Conservation (phyloP, 2,797 vertebrate genomes). For the Calcarius lapponicus region DNA sequence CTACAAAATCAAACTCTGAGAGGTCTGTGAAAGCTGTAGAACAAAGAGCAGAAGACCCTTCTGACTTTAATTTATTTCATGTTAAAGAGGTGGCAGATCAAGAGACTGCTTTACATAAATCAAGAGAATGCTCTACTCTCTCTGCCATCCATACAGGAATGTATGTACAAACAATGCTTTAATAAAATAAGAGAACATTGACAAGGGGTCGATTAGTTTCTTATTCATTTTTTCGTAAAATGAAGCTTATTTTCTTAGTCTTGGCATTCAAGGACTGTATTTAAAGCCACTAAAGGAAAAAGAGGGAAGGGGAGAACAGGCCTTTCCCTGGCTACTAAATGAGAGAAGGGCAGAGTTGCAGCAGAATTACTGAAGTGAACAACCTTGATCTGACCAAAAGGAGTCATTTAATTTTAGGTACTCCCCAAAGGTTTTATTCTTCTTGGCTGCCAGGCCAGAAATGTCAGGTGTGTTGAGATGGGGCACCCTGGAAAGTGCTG, state of each 20-base stretch:
- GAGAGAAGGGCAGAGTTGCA: conserved; percentile 56
- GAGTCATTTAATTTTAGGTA: conserved; percentile 77
- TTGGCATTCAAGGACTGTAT: conserved; percentile 13
- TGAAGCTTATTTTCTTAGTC: background rate
- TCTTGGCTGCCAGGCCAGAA: conserved; percentile 82
- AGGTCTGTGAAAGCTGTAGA: background rate
- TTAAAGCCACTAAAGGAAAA: conserved; percentile 12
- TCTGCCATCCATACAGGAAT: background rate
- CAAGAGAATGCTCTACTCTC: background rate
- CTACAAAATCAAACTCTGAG: background rate
- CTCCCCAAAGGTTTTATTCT: conserved; percentile 82
- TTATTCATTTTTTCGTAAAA: background rate
- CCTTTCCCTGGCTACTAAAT: conserved; percentile 32
- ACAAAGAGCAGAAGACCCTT: background rate
- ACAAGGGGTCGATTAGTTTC: background rate
- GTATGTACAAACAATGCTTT: background rate
- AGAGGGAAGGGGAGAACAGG: background rate
- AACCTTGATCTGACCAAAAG: conserved; percentile 67
- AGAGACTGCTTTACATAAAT: background rate
- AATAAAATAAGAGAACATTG: background rate
- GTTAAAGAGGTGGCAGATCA: background rate
- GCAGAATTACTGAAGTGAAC: conserved; percentile 73
- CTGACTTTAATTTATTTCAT: background rate
- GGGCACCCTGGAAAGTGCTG: conserved; percentile 74
- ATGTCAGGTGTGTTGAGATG: conserved; percentile 76